Conservation (phyloP, 1,140 invertebrate species). For the Paraescarpia echinospica region DNA sequence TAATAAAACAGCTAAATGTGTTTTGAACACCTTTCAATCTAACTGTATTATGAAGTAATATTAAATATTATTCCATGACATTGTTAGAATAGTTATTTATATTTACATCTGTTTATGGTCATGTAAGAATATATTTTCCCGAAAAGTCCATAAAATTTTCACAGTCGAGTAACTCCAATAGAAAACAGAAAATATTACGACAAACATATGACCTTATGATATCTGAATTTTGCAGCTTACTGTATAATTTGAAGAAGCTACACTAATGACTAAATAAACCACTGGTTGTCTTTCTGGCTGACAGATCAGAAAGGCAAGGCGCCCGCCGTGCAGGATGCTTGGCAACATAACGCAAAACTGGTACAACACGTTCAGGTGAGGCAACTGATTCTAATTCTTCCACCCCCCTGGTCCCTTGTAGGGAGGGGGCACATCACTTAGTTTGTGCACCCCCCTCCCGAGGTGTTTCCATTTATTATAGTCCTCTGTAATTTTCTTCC, state of each 20-base stretch:
- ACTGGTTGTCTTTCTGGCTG: neutral
- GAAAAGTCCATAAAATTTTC: neutral
- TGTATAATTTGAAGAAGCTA: neutral
- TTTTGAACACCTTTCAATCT: neutral
- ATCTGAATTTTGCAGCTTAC: too few species aligned
- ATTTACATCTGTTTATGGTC: neutral
- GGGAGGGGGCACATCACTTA: neutral
- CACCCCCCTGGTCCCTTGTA: neutral
- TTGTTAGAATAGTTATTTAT: too few species aligned
- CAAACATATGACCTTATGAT: neutral
- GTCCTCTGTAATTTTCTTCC: too few species aligned
- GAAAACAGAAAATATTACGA: neutral
- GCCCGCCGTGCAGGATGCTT: neutral
- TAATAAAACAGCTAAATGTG: neutral
- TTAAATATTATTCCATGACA: too few species aligned
- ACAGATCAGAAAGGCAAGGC: neutral
- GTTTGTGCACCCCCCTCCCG: too few species aligned
- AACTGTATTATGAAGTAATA: neutral
- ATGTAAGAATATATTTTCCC: neutral
- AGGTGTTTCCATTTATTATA: too few species aligned
- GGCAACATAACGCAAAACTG: neutral
- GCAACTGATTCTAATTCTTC: neutral
- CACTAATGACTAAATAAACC: neutral
- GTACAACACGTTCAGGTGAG: neutral
- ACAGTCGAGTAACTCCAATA: too few species aligned